Percentiles rank a stretch among this genome's conserved stretches.
Evolutionary conservation across 2,113 vertebrate species (phyloP).

Genomic region (Sclerurus mexicanus): DNA sequence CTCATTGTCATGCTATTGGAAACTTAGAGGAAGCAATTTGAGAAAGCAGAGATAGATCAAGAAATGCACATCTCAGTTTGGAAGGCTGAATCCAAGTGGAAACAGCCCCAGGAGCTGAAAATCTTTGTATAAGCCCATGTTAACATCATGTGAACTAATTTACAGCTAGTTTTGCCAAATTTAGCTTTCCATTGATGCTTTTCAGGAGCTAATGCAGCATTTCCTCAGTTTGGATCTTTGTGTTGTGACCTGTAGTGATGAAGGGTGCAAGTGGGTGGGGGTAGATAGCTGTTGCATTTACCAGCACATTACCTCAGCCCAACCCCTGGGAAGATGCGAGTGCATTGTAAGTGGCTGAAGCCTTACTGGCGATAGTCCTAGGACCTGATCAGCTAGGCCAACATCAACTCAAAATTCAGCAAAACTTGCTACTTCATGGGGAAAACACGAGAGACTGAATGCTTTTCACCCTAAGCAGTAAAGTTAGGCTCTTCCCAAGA

Average conservation of each 20-base stretch:
- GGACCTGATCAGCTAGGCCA: neutral
- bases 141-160: neutral
- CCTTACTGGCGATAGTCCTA: neutral
- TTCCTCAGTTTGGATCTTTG: neutral
- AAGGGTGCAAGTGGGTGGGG: neutral
- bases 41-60: neutral
- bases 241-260: neutral
- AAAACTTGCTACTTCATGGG: neutral
- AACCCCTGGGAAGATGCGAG: neutral
- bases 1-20: neutral
- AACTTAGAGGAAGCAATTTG: neutral
- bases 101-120: neutral
- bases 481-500: neutral
- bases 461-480: neutral
- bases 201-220: neutral
- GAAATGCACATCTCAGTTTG: accelerated
- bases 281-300: neutral
- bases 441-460: neutral
- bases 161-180: neutral
- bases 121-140: neutral
- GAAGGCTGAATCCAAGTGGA: neutral
- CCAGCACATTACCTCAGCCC: neutral
- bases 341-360: neutral
- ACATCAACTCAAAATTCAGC: neutral
- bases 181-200: neutral